Evolutionary conservation across 2,113 vertebrate species (phyloP).

Genomic region (Protomyctophum bolini): DNA sequence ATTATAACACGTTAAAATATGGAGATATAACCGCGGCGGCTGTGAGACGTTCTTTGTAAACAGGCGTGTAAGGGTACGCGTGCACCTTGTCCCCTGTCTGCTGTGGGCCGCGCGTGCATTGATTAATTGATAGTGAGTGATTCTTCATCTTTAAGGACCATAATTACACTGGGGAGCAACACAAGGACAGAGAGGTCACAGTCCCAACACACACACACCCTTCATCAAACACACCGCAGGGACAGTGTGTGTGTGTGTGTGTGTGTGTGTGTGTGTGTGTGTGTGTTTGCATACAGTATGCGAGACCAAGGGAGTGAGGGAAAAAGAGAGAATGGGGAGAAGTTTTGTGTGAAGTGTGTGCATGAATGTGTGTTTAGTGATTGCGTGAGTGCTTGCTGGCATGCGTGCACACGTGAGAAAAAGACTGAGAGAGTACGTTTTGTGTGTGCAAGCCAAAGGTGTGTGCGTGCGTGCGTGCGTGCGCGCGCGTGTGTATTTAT

Average conservation of each 20-base stretch:
- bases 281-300: background rate
- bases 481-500: slow-evolving; percentile 1
- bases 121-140: slow-evolving; percentile 73
- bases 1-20: no score
- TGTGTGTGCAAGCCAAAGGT: slow-evolving; percentile 14
- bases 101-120: slow-evolving; percentile 61
- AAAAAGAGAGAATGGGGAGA: no score
- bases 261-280: slow-evolving; percentile 10
- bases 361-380: no score
- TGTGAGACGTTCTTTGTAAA: no score
- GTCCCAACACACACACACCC: slow-evolving; percentile 19
- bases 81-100: slow-evolving; percentile 20
- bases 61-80: slow-evolving; percentile 6
- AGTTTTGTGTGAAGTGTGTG: no score
- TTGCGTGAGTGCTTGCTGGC: no score
- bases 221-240: slow-evolving; percentile 39
- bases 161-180: slow-evolving; percentile 47
- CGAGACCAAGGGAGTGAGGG: no score
- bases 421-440: no score
- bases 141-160: slow-evolving; percentile 60
- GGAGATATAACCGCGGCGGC: no score
- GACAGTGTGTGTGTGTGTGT: slow-evolving; percentile 30
- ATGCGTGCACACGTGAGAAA: no score
- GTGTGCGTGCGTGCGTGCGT: slow-evolving; percentile 2
- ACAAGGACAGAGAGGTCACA: slow-evolving; percentile 39